These are phyloP conservation scores for Columba livia DNA, from an alignment of 2,113 vertebrate species.

Conservation along the genomic window DNA sequence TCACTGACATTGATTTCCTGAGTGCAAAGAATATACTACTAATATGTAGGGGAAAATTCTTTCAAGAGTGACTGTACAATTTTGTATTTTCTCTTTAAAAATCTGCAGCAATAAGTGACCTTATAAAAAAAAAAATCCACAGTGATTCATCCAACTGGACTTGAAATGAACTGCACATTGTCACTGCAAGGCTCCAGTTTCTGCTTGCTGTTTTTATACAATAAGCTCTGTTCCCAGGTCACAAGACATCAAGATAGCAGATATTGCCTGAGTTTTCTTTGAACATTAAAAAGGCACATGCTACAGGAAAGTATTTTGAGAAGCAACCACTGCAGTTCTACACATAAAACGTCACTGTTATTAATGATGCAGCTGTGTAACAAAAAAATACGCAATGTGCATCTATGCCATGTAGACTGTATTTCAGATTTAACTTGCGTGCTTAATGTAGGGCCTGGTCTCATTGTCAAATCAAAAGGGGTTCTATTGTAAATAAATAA, in stretches of 20 bases:
- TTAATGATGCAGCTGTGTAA: conserved; percentile 39
- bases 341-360: conserved; percentile 37
- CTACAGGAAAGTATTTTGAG: conserved; percentile 32
- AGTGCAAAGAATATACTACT: conserved; percentile 13
- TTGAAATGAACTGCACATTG: conserved; percentile 22
- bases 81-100: not conserved
- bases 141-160: conserved; percentile 14
- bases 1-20: conserved; percentile 63
- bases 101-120: conserved; percentile 1
- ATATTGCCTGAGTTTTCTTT: not conserved
- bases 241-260: conserved; percentile 54
- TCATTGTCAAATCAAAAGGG: not conserved
- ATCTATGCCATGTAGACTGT: not conserved
- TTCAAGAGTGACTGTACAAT: not conserved
- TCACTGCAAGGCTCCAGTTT: not conserved
- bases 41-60: not conserved
- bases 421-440: not conserved
- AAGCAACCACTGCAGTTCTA: not conserved
- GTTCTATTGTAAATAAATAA: not conserved
- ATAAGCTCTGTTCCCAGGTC: conserved; percentile 62
- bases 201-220: conserved; percentile 10
- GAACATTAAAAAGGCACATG: conserved; percentile 20
- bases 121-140: not conserved
- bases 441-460: not conserved
- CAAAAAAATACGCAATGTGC: not conserved